Base-by-base conservation (phyloP, 1,140 invertebrate genomes). In the Phenacoccus solenopsis region DNA sequence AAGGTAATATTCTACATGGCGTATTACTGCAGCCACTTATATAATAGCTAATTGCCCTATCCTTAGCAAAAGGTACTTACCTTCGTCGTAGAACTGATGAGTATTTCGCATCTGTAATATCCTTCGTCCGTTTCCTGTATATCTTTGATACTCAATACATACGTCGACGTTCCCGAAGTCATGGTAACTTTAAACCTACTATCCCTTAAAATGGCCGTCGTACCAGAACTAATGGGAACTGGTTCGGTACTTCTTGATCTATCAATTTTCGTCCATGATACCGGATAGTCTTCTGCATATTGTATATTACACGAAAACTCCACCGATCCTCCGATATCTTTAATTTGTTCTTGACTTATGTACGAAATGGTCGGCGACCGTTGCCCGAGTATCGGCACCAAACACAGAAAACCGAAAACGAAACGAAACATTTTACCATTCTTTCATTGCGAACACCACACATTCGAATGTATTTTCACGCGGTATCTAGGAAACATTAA, bases 81-180 rank as follows among this genome's bases (percentile, higher is more conserved):
- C 77, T 86, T 87, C 76, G 87, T 94, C 49, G 81, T 88, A 0
- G 90, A 77, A 0, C 89, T 87, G 69, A 93, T 88, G 5, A 93
- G 78, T 24, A 96, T 87, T 79, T 94, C 89, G 75, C 94, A 96
- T 69, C 88, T 86, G 77, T 96, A 96, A 73, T 83, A 85, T 24
- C 91, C 93, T 0, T 90, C 90, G 78, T 96, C 93, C 0, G 90
- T 94, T 79, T 96, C 93, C 82, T 96, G 93, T 68, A 96, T 92
- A 76, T 96, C 93, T 80, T 92, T 94, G n/a, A 96, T 16, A 21
- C 27, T 1, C 24, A 68, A 38, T n/a, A 10, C 21, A 28, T 25
- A 61, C 1, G 87, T 88, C 74, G 90, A 94, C 0, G 87, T 89
- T 0, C 86, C 84, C 0, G 82, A 83, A 78, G 94, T 90, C 75